Conservation (phyloP, 2,113 vertebrate genomes). For the Miniopterus natalensis region DNA sequence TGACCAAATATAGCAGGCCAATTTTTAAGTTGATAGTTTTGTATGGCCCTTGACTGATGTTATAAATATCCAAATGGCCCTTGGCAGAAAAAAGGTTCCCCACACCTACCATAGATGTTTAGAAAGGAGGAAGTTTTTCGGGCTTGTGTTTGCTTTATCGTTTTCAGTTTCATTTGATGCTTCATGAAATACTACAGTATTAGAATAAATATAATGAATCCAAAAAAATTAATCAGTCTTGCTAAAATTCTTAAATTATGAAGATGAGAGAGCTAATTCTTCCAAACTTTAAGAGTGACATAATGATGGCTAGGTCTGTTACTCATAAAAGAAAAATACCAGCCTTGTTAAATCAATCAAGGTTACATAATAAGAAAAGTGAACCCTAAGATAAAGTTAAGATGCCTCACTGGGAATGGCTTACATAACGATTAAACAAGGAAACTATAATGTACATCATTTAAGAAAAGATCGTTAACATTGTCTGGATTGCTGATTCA, state of each 20-base stretch:
- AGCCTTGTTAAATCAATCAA: constrained; percentile 68
- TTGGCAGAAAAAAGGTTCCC: no score
- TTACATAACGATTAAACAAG: constrained; percentile 66
- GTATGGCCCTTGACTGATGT: no score
- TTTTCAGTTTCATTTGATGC: constrained; percentile 32
- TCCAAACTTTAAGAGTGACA: constrained; percentile 36
- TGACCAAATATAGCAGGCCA: no score
- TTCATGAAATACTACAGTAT: constrained; percentile 44
- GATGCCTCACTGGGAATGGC: not conserved
- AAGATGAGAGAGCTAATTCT: constrained; percentile 34
- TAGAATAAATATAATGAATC: constrained; percentile 49
- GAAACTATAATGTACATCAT: constrained; percentile 4
- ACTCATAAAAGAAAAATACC: constrained; percentile 69
- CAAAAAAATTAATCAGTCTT: not conserved
- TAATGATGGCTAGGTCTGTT: constrained; percentile 66
- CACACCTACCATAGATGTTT: not conserved
- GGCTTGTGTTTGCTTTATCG: constrained; percentile 4
- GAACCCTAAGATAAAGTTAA: constrained; percentile 49
- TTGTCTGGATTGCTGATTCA: not conserved
- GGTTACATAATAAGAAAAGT: constrained; percentile 66
- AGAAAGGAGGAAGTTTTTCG: not conserved
- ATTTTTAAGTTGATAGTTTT: no score
- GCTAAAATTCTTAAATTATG: constrained; percentile 27
- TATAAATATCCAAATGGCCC: no score
- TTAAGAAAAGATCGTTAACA: constrained; percentile 8